A percentile compares a stretch with the other conserved stretches of the same genome.
phyloP scores from a whole-genome alignment of 2,113 vertebrate species.

The Tonatia bakeri region DNA sequence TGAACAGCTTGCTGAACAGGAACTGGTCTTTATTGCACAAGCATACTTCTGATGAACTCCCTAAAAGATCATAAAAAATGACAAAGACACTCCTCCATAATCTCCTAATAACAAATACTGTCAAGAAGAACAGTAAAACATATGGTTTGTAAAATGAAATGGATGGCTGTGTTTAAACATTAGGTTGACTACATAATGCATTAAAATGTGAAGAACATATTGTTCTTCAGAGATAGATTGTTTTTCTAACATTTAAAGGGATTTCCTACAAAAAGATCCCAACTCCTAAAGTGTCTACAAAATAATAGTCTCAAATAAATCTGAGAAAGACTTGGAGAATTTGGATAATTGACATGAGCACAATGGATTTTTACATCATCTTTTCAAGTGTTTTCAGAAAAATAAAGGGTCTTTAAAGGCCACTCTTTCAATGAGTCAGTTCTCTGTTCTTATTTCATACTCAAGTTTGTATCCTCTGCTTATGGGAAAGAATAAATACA shows the following conservation, averaged over 20 bases:
- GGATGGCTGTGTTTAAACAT: conserved; percentile 31
- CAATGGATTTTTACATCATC: background rate
- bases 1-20: background rate
- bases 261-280: background rate
- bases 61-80: conserved; percentile 53
- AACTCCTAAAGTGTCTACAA: background rate
- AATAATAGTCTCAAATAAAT: background rate
- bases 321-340: background rate
- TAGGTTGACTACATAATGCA: conserved; percentile 24
- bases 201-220: conserved; percentile 20
- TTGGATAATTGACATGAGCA: background rate
- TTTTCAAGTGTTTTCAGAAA: background rate
- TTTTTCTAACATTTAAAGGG: conserved; percentile 43
- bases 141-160: background rate
- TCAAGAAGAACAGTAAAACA: conserved; percentile 26
- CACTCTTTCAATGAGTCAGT: background rate
- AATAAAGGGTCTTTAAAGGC: background rate
- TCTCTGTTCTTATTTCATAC: background rate
- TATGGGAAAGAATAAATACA: background rate
- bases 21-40: background rate
- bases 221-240: background rate
- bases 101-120: conserved; percentile 47
- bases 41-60: background rate
- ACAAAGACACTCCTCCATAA: conserved; percentile 14
- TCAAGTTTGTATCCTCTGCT: background rate